phyloP scores from a whole-genome alignment of 2,888 invertebrate genomes.

The Heteromyza rotundicornis region DNA sequence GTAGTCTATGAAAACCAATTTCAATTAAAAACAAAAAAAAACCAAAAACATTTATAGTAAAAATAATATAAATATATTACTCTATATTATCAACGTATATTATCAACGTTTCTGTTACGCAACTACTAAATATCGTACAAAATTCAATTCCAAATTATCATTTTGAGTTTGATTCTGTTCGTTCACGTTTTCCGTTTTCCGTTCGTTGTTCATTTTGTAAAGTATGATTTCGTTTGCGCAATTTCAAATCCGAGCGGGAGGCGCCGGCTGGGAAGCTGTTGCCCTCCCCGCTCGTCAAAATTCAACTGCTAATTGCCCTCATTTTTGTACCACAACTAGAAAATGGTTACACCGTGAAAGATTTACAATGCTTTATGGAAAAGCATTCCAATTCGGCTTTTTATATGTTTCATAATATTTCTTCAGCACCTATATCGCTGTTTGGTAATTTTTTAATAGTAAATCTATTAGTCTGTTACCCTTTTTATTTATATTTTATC shows the following conservation, averaged over 20 bases:
- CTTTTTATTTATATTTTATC: conserved; percentile 31
- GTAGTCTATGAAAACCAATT: conserved; percentile 67
- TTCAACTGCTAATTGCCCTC: background rate
- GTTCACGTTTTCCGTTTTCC: background rate
- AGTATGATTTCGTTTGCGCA: too few relatives aligned
- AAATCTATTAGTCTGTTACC: conserved; percentile 49
- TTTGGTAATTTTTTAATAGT: conserved; percentile 12
- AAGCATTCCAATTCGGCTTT: background rate
- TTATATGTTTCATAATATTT: background rate
- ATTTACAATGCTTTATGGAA: background rate
- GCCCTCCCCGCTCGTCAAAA: background rate
- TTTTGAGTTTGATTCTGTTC: background rate
- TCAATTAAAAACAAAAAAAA: conserved; percentile 3
- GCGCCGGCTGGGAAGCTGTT: too few relatives aligned
- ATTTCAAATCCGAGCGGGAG: too few relatives aligned
- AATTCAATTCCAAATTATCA: background rate
- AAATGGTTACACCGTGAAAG: background rate
- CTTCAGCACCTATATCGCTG: conserved; percentile 14
- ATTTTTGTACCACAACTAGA: background rate
- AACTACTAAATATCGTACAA: background rate
- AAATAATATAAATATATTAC: background rate
- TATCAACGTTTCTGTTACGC: background rate
- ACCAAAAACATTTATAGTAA: background rate
- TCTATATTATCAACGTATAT: background rate
- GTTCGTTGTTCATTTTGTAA: background rate